Conservation (phyloP, 2,113 vertebrate genomes). For the Micronycteris hirsuta region DNA sequence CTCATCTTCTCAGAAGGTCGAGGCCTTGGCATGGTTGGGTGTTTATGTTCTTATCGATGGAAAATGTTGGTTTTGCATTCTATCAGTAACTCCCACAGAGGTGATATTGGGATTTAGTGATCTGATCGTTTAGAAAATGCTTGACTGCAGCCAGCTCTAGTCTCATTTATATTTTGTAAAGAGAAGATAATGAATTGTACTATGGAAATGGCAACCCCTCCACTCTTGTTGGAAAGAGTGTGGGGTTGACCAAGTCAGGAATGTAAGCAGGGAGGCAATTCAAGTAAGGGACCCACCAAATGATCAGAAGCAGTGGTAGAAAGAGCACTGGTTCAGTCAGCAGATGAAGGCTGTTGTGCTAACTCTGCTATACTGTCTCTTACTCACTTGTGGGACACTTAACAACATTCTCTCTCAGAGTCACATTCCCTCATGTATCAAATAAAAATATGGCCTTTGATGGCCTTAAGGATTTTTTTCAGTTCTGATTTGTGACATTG, state of each 20-base stretch:
- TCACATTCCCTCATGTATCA: neutral
- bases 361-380: neutral
- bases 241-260: neutral
- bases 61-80: constrained; percentile 70
- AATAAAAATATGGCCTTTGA: neutral
- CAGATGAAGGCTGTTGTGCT: neutral
- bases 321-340: neutral
- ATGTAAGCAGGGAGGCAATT: neutral
- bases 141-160: constrained; percentile 54
- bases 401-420: constrained; percentile 8
- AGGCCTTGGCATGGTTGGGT: constrained; percentile 67
- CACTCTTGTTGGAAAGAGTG: neutral
- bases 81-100: constrained; percentile 68
- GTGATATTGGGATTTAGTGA: constrained; percentile 73
- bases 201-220: neutral
- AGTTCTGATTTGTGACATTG: neutral
- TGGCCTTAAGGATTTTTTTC: neutral
- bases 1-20: constrained; percentile 69
- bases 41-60: constrained; percentile 75
- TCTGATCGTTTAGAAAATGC: constrained; percentile 52
- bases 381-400: neutral
- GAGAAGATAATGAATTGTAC: constrained; percentile 46
- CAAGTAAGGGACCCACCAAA: neutral
- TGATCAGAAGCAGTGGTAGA: neutral
- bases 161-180: constrained; percentile 62